Conservation (phyloP, 2,888 invertebrate genomes). For the Crioceris asparagi region DNA sequence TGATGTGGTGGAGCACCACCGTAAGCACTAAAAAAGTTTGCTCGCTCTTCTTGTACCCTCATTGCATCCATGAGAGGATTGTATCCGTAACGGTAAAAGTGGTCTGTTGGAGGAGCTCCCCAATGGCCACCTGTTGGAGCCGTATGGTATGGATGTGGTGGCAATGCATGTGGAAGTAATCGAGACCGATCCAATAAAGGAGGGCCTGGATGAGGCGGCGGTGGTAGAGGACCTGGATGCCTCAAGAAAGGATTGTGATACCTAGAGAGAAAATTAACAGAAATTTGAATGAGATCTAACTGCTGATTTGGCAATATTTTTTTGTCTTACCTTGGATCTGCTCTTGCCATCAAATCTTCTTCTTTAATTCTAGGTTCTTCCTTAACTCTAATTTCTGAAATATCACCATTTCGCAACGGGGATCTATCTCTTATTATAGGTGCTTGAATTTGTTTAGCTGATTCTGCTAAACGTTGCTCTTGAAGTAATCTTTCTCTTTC, state of each 20-base stretch:
- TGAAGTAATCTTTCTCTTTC: constrained; percentile 50
- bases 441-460: constrained; percentile 38
- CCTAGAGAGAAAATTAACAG: constrained; percentile 27
- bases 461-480: constrained; percentile 44
- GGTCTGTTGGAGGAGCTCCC: constrained; percentile 35
- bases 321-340: constrained; percentile 38
- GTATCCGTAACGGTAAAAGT: constrained; percentile 62
- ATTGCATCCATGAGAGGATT: constrained; percentile 71
- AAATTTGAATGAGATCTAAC: no score
- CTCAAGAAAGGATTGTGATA: constrained; percentile 43
- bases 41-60: constrained; percentile 69
- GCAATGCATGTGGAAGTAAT: constrained; percentile 34
- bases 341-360: constrained; percentile 27
- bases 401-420: constrained; percentile 60
- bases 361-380: constrained; percentile 50
- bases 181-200: constrained; percentile 41
- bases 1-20: constrained; percentile 22
- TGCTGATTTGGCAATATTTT: no score
- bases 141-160: constrained; percentile 40
- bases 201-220: constrained; percentile 35
- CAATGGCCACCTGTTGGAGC: constrained; percentile 36
- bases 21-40: constrained; percentile 65
- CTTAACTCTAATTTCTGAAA: constrained; percentile 45
- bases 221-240: constrained; percentile 44
- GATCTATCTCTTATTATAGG: constrained; percentile 52